These are phyloP conservation scores for Junonia oenone DNA, from an alignment of 2,888 invertebrate genomes.

Conservation along the genomic window DNA sequence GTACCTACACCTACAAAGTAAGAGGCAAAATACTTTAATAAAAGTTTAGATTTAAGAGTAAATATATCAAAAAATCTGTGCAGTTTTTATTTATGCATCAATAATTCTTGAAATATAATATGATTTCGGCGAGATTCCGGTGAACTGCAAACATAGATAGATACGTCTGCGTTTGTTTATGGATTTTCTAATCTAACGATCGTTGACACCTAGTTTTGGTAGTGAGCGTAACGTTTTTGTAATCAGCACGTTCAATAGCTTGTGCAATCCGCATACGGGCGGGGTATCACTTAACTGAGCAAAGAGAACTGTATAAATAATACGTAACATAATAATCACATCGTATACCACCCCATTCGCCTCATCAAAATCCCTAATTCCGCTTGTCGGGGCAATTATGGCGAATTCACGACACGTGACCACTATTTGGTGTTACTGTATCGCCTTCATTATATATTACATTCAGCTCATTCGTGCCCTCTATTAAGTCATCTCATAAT, in stretches of 20 bases:
- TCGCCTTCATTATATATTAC: slow-evolving; percentile 59
- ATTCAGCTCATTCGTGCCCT: slow-evolving; percentile 61
- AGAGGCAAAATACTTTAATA: too few relatives aligned
- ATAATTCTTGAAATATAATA: slow-evolving; percentile 12
- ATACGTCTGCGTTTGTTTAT: slow-evolving; percentile 36
- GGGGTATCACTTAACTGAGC: slow-evolving; percentile 21
- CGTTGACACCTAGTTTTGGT: slow-evolving; percentile 17
- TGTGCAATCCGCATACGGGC: slow-evolving; percentile 29
- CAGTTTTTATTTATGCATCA: not conserved
- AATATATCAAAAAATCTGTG: too few relatives aligned
- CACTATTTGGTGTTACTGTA: slow-evolving; percentile 65
- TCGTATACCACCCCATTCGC: slow-evolving; percentile 55
- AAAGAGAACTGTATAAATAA: slow-evolving; percentile 21
- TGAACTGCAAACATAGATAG: slow-evolving; percentile 29
- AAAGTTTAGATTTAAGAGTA: too few relatives aligned
- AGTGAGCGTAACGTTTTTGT: slow-evolving; percentile 8
- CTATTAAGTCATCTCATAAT: slow-evolving; percentile 64
- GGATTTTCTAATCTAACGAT: slow-evolving; percentile 28
- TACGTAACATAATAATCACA: slow-evolving; percentile 55
- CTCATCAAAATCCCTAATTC: slow-evolving; percentile 51
- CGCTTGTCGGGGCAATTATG: slow-evolving; percentile 60
- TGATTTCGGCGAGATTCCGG: slow-evolving; percentile 40
- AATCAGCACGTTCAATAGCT: slow-evolving; percentile 15
- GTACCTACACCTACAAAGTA: too few relatives aligned
- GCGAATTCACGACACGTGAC: slow-evolving; percentile 72